phyloP scores from a whole-genome alignment of 1,140 invertebrate genomes.

The Drosophila asahinai region DNA sequence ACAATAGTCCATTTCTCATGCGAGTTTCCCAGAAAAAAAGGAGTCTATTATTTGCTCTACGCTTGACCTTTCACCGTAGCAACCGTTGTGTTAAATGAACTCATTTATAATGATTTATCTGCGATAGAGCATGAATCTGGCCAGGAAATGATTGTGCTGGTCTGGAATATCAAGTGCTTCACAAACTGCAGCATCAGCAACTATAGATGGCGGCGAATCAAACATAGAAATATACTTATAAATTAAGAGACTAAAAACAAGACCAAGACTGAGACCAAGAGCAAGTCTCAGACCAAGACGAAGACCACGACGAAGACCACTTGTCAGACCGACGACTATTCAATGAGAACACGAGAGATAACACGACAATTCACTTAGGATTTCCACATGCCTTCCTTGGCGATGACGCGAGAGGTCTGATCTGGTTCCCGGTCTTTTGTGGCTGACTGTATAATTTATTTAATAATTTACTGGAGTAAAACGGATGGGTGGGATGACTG shows the following conservation, averaged over 20 bases:
- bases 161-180: constrained; percentile 24
- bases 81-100: constrained; percentile 9
- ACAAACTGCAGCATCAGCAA: constrained; percentile 1
- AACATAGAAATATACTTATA: constrained; percentile 1
- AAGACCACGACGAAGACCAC: neutral
- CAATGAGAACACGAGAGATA: constrained; percentile 11
- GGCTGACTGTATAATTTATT: constrained; percentile 66
- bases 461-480: constrained; percentile 55
- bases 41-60: neutral
- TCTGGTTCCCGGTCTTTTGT: constrained; percentile 11
- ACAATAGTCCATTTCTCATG: neutral
- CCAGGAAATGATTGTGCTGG: constrained; percentile 28
- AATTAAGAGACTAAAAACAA: neutral
- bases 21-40: neutral
- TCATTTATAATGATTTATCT: constrained; percentile 45
- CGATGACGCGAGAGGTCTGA: constrained; percentile 16
- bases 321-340: constrained; percentile 13
- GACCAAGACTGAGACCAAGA: too few species aligned
- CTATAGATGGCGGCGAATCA: neutral
- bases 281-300: neutral
- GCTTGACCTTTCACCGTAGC: constrained; percentile 5
- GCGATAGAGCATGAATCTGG: constrained; percentile 13
- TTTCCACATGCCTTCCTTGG: constrained; percentile 6
- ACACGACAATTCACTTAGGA: constrained; percentile 41
- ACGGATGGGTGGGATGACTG: neutral